These are phyloP conservation scores for Sycophila texana DNA, from an alignment of 2,888 invertebrate species.

Conservation along the genomic window DNA sequence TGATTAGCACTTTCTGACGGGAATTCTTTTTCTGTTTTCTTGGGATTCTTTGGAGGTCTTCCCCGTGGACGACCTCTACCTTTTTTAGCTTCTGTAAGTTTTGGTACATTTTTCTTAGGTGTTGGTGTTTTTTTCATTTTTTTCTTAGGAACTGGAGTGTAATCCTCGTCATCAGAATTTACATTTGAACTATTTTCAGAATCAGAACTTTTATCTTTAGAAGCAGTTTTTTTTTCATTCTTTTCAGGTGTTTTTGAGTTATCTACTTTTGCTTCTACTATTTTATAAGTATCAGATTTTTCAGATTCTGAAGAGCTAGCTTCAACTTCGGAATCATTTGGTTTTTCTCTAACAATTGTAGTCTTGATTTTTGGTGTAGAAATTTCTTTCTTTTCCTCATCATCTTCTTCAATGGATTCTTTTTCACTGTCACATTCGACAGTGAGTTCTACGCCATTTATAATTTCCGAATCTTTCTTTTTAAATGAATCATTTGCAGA, in stretches of 20 bases:
- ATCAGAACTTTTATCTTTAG: slow-evolving; percentile 61
- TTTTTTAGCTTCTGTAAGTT: slow-evolving; percentile 60
- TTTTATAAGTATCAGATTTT: slow-evolving; percentile 59
- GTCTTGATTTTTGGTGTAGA: slow-evolving; percentile 66
- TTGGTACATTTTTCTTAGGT: slow-evolving; percentile 47
- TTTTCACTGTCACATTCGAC: slow-evolving; percentile 73
- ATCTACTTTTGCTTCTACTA: slow-evolving; percentile 50
- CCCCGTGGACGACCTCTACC: slow-evolving; percentile 60
- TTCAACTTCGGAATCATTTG: slow-evolving; percentile 71
- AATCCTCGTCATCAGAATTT: slow-evolving; percentile 68
- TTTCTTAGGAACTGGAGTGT: slow-evolving; percentile 67
- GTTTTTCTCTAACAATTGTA: slow-evolving; percentile 68
- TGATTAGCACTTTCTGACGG: slow-evolving; percentile 17
- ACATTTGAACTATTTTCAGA: slow-evolving; percentile 67
- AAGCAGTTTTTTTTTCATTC: slow-evolving; percentile 61
- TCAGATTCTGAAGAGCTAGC: slow-evolving; percentile 67
- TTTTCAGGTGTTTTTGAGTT: slow-evolving; percentile 47
- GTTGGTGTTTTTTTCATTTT: slow-evolving; percentile 56
- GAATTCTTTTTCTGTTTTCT: slow-evolving; percentile 52
- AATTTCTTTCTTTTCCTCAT: slow-evolving; percentile 59
- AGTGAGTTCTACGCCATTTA: slow-evolving; percentile 70
- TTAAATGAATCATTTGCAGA: slow-evolving; percentile 35
- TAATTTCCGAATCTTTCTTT: slow-evolving; percentile 64
- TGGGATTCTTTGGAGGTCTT: slow-evolving; percentile 58
- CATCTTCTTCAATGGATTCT: slow-evolving; percentile 64